Evolutionary conservation across 2,113 vertebrate species (phyloP).

Genomic region (Indri indri): DNA sequence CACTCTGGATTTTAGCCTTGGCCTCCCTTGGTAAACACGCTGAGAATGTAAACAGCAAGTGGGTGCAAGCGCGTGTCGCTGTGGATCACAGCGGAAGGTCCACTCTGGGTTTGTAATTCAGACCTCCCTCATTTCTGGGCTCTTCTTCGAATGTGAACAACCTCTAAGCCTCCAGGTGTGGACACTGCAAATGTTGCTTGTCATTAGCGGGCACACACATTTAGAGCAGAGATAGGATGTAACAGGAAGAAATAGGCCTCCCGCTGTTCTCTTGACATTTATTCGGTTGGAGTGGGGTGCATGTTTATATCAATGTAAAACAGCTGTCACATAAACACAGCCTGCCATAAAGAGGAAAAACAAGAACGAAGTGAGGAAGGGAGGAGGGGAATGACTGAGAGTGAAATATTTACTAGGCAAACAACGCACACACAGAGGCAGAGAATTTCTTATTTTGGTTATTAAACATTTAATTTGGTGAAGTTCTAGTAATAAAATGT

Average conservation of each 20-base stretch:
- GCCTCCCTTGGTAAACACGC: background rate
- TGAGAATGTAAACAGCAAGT: background rate
- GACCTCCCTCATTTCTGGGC: background rate
- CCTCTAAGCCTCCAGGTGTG: background rate
- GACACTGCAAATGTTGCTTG: constrained; percentile 15
- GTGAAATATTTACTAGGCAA: constrained; percentile 38
- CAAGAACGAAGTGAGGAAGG: background rate
- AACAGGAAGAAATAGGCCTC: constrained; percentile 56
- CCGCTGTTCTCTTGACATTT: constrained; percentile 65
- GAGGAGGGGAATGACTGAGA: background rate
- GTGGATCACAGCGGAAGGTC: background rate
- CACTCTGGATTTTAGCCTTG: background rate
- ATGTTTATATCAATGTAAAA: constrained; percentile 69
- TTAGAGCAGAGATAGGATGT: background rate
- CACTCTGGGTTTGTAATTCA: background rate
- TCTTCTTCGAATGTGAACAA: background rate
- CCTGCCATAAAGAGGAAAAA: constrained; percentile 48
- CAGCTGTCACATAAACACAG: constrained; percentile 70
- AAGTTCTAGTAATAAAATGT: constrained; percentile 53
- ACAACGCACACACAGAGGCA: background rate
- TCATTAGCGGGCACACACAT: background rate
- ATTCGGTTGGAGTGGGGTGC: constrained; percentile 43
- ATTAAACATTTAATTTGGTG: constrained; percentile 55
- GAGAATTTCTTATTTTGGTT: constrained; percentile 25
- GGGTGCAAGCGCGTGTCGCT: background rate